Evolutionary conservation across 2,113 vertebrate genomes (phyloP), one percentile per base, ranked within the genome.

Genomic region (Clupea harengus): DNA sequence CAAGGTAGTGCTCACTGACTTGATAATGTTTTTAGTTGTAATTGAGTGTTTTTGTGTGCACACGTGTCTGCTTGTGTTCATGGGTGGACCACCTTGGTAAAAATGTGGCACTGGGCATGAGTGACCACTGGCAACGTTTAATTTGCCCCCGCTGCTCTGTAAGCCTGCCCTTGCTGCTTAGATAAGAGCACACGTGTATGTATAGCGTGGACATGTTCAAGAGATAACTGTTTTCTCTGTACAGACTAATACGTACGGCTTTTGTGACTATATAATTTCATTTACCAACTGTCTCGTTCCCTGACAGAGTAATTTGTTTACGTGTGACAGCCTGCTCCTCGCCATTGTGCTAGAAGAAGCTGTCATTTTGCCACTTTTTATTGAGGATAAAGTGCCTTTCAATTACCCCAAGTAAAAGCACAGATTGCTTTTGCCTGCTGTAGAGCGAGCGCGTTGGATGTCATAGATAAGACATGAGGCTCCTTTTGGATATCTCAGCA

Each of bases 371-470:
- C 50, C 54, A 47, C 28, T 60, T 83, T 75, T 85, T 25, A 81
- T 83, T 80, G 54, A 64, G 82, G 84, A 85, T 60, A 82, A 49
- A 83, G 20, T 78, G 72, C 72, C 25, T 84, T 84, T 83, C 83
- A 84, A 83, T 45, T 83, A 81, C 50, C 52, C 44, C 45, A 49
- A 82, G 83, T 54, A 83, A 87, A 81, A 72, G 45, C 46, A 17
- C 81, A 52, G 25, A 49, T 78, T 78, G 72, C 72, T 52, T 81
- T n/a, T 81, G 45, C 54, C 82, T 45, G 54, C 82, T 84, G 85
- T 22, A 50, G 44, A 81, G 46, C 8, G 45, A 50, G 44, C 64
- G 46, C 39, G 20, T 57, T 84, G 81, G 83, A 88, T 17, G 45
- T 80, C 81, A 82, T 18, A 80, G 85, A 88, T 86, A 46, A 81